phyloP scores from a whole-genome alignment of 2,797 vertebrate species.

The Lepus oiostolus region DNA sequence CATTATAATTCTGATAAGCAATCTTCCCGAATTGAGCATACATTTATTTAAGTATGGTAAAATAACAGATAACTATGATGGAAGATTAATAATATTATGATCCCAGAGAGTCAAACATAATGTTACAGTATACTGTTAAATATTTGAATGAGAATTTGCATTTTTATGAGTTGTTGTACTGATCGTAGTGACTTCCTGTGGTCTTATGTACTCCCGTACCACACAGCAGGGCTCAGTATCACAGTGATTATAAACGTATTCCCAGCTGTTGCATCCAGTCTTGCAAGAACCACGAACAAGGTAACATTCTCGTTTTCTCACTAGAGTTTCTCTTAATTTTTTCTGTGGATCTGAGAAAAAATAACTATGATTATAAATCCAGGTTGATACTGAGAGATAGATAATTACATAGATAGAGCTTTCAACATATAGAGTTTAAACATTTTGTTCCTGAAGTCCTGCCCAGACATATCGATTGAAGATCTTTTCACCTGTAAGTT shows the following conservation, averaged over 20 bases:
- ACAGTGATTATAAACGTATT: constrained; percentile 56
- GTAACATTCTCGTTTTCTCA: constrained; percentile 51
- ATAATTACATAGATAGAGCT: not conserved
- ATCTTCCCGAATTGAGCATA: no score
- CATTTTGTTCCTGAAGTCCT: constrained; percentile 13
- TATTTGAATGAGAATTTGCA: no score
- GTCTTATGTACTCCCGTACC: not conserved
- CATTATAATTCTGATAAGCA: no score
- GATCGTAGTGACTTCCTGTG: fast-evolving
- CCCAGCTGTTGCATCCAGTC: constrained; percentile 55
- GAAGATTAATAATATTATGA: no score
- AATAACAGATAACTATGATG: no score
- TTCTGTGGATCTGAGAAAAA: constrained; percentile 64
- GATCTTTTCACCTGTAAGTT: not conserved
- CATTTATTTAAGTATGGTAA: no score
- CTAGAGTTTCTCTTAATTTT: not conserved
- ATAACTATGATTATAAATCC: constrained; percentile 10
- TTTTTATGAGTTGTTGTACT: fast-evolving
- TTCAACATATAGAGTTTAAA: not conserved
- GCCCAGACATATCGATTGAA: not conserved
- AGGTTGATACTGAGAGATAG: not conserved
- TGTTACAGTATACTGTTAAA: not conserved
- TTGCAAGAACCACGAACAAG: constrained; percentile 73
- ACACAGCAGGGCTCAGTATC: constrained; percentile 60
- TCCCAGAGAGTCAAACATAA: not conserved